phyloP scores from a whole-genome alignment of 2,888 invertebrate genomes.

The Brenthis ino region DNA sequence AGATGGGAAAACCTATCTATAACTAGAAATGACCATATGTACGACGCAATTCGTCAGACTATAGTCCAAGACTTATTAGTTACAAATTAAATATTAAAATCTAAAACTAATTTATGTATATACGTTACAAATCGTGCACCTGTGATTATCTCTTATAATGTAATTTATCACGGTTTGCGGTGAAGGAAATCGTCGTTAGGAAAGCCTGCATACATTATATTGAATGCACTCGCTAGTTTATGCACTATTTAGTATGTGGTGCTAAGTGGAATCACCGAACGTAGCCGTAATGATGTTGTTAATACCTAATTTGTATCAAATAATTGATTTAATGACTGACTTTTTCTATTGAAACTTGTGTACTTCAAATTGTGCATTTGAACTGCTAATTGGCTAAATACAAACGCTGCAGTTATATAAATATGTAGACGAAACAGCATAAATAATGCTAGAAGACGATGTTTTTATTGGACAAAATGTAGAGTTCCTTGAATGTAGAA shows the following conservation, averaged over 20 bases:
- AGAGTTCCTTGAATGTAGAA: too few relatives aligned
- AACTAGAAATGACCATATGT: too few relatives aligned
- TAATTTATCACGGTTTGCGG: conserved; percentile 23
- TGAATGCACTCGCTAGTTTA: conserved; percentile 7
- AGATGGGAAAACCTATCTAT: too few relatives aligned
- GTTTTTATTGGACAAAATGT: too few relatives aligned
- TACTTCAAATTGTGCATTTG: background rate
- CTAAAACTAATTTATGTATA: conserved; percentile 21
- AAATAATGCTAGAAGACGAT: too few relatives aligned
- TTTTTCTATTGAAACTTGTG: background rate
- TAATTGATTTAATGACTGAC: conserved; percentile 6
- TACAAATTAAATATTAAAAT: conserved; percentile 15
- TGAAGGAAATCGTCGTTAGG: conserved; percentile 24
- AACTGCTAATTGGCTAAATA: too few relatives aligned
- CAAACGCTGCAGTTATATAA: too few relatives aligned
- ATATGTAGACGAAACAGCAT: too few relatives aligned
- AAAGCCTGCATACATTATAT: conserved; percentile 20
- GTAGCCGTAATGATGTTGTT: conserved; percentile 10
- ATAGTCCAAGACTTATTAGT: background rate
- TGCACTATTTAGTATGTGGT: conserved; percentile 1
- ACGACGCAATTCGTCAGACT: too few relatives aligned
- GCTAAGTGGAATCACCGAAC: background rate
- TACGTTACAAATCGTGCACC: conserved; percentile 13
- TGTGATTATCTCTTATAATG: conserved; percentile 23
- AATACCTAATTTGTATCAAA: conserved; percentile 1